Evolutionary conservation across 2,113 vertebrate genomes (phyloP).

Genomic region (Sinocyclocheilus anophthalmus): DNA sequence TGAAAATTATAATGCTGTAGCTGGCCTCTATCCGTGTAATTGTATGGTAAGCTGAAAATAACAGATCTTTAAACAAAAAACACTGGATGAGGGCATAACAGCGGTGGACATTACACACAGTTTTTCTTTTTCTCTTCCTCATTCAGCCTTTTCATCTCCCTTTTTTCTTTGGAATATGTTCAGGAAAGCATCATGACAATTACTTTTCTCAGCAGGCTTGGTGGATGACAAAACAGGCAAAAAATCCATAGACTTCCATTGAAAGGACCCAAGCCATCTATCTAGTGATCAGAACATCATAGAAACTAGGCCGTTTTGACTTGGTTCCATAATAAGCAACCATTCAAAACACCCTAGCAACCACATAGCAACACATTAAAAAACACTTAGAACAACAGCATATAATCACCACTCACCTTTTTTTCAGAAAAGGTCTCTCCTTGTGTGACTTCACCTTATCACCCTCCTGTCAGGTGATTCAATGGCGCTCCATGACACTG

Average conservation of each 20-base stretch:
- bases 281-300: background rate
- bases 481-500: background rate
- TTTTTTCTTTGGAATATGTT: background rate
- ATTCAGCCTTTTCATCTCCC: background rate
- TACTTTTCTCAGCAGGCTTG: background rate
- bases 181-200: background rate
- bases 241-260: background rate
- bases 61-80: background rate
- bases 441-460: background rate
- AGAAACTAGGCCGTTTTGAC: background rate
- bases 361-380: background rate
- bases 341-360: constrained; percentile 1
- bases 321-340: background rate
- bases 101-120: background rate
- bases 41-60: background rate
- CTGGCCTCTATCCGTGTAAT: background rate
- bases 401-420: constrained; percentile 17
- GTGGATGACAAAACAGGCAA: background rate
- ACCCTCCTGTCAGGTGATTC: background rate
- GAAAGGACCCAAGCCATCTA: background rate
- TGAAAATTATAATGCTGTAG: background rate
- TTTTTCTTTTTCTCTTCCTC: background rate
- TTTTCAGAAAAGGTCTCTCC: background rate
- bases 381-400: background rate
- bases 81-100: background rate